Evolutionary conservation across 64 coral and sea anemone species (phyloP), one percentile per base, ranked within the genome.

Genomic region (Porites lutea): DNA sequence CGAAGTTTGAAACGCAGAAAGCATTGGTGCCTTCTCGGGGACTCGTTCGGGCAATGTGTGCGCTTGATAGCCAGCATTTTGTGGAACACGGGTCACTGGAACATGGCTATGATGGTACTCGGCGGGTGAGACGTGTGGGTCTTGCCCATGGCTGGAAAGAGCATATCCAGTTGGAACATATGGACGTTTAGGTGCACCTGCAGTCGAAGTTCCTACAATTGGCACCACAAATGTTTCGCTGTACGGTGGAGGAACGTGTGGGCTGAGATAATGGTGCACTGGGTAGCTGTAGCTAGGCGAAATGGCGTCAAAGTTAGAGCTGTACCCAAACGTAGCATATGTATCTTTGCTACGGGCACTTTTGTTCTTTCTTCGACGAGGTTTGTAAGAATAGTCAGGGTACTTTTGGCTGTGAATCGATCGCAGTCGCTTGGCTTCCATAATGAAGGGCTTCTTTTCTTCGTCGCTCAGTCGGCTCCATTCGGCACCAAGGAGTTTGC

Each of bases 371-470:
- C 92, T 88, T 88, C 95, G 86, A 18, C 95, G 74, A 0, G 95
- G 95, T 23, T 97, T 97, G 83, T 97, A 97, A 9, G 95, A 97
- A 71, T 97, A 97, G 27, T 97, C 88, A 0, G 95, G 95, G 61
- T 97, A 97, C 76, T 97, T 97, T 64, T 97, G 95, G 67, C 90
- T 97, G 79, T 97, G 95, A 7, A 97, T 92, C 15, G 95, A 94
- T 48, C 95, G 92, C 16, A 97, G 37, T 10, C 91, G 88, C 46
- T 97, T 97, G 8, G 95, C 95, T 71, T 97, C 95, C 88, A 88
- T 93, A 2, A 97, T 83, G 52, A 91, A 97, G 50, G 95, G 95
- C 8, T 86, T 83, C 59, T 97, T 97, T 51, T 97, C 95, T 59
- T 97, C 95, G 64, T 97, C 95, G 55, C 82, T 97, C 0, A 97